phyloP scores from a whole-genome alignment of 1,140 invertebrate species.

The Diploscapter pachys region DNA sequence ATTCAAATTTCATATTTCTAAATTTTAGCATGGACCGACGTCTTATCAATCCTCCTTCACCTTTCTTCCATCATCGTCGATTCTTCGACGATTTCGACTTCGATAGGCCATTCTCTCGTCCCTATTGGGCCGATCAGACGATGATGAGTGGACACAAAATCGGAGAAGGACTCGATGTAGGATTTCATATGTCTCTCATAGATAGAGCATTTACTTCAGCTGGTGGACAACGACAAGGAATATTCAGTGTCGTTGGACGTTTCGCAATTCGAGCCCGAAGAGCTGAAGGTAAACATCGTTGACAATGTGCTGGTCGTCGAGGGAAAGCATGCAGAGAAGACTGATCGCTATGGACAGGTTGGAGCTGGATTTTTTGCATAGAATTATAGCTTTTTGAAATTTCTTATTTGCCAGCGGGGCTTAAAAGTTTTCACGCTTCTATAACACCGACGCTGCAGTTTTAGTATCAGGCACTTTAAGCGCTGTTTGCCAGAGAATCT shows the following conservation, averaged over 20 bases:
- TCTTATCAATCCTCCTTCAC: conserved; percentile 9
- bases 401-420: too few relatives aligned
- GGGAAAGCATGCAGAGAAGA: conserved; percentile 48
- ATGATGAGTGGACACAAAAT: conserved; percentile 40
- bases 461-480: too few relatives aligned
- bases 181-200: conserved; percentile 36
- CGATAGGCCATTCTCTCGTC: conserved; percentile 41
- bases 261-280: conserved; percentile 45
- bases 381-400: neutral
- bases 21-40: conserved; percentile 14
- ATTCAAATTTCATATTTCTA: too few relatives aligned
- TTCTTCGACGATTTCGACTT: conserved; percentile 48
- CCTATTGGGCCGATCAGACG: conserved; percentile 43
- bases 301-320: conserved; percentile 47
- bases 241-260: conserved; percentile 45
- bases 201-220: conserved; percentile 38
- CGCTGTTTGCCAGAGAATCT: too few relatives aligned
- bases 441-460: too few relatives aligned
- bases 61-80: conserved; percentile 12
- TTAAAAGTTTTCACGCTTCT: too few relatives aligned
- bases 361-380: neutral
- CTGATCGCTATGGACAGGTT: conserved; percentile 42
- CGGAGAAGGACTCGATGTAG: conserved; percentile 40
- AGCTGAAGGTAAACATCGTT: conserved; percentile 46
- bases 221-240: conserved; percentile 35